phyloP scores from a whole-genome alignment of 2,113 vertebrate genomes.

The Macaca mulatta region DNA sequence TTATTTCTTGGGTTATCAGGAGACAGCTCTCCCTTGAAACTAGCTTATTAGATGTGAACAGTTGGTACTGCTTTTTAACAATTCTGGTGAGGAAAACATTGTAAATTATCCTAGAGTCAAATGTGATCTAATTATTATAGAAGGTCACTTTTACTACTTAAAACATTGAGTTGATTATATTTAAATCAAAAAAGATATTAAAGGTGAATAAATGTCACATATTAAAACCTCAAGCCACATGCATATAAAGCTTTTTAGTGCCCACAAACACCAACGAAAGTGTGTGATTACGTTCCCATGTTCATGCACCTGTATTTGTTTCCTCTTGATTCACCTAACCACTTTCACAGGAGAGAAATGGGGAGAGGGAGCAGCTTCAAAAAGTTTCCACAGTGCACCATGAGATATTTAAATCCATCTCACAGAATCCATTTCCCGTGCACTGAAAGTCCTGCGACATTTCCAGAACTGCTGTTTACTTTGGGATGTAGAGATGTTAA shows the following conservation, averaged over 20 bases:
- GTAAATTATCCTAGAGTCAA: slow-evolving; percentile 22
- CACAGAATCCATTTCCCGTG: slow-evolving; percentile 45
- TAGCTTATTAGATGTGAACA: neutral
- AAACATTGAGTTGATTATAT: neutral
- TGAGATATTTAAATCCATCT: neutral
- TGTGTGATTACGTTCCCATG: neutral
- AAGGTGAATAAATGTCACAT: neutral
- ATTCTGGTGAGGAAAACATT: neutral
- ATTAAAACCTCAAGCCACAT: neutral
- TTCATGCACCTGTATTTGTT: neutral
- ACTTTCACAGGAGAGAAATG: neutral
- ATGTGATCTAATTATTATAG: neutral
- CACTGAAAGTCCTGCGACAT: slow-evolving; percentile 59
- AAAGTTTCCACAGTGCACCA: neutral
- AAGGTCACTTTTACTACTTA: slow-evolving; percentile 31
- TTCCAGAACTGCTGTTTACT: slow-evolving; percentile 68
- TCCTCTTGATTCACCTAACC: neutral
- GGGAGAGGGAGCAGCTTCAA: neutral
- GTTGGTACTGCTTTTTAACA: neutral
- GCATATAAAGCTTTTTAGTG: neutral
- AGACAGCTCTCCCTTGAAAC: neutral
- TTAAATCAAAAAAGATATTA: neutral
- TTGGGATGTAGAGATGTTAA: slow-evolving; percentile 51
- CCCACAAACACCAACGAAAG: neutral
- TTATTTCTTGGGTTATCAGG: neutral